phyloP scores from a whole-genome alignment of 2,888 invertebrate genomes.

The Sesamia inferens region DNA sequence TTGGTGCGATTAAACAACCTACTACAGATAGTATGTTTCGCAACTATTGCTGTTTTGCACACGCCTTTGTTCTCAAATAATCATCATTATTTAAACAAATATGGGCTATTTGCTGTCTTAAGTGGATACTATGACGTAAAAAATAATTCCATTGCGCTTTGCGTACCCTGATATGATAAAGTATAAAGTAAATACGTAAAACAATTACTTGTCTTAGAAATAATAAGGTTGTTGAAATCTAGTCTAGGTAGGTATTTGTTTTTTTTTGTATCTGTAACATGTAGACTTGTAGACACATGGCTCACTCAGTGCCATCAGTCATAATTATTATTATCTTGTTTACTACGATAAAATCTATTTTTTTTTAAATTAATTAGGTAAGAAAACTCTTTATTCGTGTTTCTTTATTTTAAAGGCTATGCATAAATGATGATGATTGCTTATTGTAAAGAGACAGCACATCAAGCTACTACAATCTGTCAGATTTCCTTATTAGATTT shows the following conservation, averaged over 20 bases:
- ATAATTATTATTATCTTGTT: constrained; percentile 25
- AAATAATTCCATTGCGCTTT: constrained; percentile 56
- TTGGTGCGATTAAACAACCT: too few species aligned
- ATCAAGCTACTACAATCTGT: too few species aligned
- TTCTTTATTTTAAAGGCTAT: too few species aligned
- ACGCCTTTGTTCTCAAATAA: not conserved
- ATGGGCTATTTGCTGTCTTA: constrained; percentile 46
- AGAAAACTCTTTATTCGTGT: not conserved
- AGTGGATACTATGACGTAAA: constrained; percentile 48
- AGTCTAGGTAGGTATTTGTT: constrained; percentile 28
- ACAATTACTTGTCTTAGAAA: constrained; percentile 42
- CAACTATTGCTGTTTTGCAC: too few species aligned
- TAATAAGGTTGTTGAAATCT: constrained; percentile 54
- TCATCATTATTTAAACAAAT: constrained; percentile 15
- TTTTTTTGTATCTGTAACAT: constrained; percentile 24
- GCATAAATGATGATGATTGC: too few species aligned
- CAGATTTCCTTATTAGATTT: too few species aligned
- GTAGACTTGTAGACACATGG: not conserved
- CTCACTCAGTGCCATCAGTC: not conserved
- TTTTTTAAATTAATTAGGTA: not conserved
- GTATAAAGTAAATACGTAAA: constrained; percentile 47
- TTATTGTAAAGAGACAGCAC: too few species aligned
- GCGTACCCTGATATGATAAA: constrained; percentile 61
- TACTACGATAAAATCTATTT: not conserved
- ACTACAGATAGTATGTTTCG: too few species aligned